Evolutionary conservation across 2,888 invertebrate genomes (phyloP).

Genomic region (Athalia cordata): DNA sequence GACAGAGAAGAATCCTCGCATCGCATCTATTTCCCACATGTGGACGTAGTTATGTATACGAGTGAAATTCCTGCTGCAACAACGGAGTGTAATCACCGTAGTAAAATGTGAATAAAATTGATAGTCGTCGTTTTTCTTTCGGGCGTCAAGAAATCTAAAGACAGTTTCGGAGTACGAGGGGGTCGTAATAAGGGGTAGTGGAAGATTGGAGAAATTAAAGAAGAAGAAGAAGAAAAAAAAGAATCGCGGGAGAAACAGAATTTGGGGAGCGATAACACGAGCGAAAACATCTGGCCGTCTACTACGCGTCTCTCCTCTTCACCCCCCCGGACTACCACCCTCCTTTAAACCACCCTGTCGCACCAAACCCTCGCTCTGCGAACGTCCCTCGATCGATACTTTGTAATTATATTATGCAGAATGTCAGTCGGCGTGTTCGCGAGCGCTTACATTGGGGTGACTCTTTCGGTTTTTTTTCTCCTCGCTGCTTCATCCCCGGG

Average conservation of each 20-base stretch:
- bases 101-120: too few relatives aligned
- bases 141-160: too few relatives aligned
- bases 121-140: too few relatives aligned
- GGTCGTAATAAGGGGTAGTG: neutral
- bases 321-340: neutral
- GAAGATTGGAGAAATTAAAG: constrained; percentile 59
- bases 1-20: too few relatives aligned
- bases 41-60: too few relatives aligned
- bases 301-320: neutral
- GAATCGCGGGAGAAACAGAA: constrained; percentile 30
- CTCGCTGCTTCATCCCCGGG: neutral
- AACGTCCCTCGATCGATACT: constrained; percentile 57
- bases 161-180: too few relatives aligned
- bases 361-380: constrained; percentile 31
- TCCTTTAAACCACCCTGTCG: constrained; percentile 10
- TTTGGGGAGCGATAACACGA: constrained; percentile 52
- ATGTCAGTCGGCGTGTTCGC: constrained; percentile 48
- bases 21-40: too few relatives aligned
- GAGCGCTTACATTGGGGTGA: constrained; percentile 44
- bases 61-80: too few relatives aligned
- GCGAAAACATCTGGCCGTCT: constrained; percentile 53
- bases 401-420: constrained; percentile 63
- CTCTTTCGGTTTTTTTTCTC: constrained; percentile 42
- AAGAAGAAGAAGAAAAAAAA: constrained; percentile 42
- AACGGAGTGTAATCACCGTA: too few relatives aligned